Evolutionary conservation across 35 echinoderm and acorn worm genomes (phyloP).

Genomic region (Patiria miniata): DNA sequence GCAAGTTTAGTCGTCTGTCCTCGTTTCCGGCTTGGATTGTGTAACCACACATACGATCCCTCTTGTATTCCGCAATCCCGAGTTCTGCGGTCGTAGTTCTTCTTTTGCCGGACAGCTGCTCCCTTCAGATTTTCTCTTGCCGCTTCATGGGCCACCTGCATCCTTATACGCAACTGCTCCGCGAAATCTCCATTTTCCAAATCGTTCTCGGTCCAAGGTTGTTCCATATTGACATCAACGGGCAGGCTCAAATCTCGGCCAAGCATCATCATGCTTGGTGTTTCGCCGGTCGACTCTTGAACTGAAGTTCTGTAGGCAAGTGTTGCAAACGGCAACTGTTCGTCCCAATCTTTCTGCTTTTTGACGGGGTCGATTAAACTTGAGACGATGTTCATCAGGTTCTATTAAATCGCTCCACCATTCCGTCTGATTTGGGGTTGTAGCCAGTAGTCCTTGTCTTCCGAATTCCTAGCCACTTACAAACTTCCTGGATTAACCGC

Average conservation of each 20-base stretch:
- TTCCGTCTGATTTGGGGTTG: constrained; percentile 41
- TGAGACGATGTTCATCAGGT: constrained; percentile 52
- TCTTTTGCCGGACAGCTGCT: background rate
- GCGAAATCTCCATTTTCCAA: constrained; percentile 23
- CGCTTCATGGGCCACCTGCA: background rate
- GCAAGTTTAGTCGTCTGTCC: constrained; percentile 47
- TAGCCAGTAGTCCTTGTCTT: constrained; percentile 53
- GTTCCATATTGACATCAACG: constrained; percentile 36
- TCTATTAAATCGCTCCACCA: constrained; percentile 59
- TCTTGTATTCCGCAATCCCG: too few relatives aligned
- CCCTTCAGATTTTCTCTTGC: constrained; percentile 21
- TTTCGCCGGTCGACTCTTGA: too few relatives aligned
- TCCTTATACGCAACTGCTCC: background rate
- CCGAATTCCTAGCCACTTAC: constrained; percentile 16
- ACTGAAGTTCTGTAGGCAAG: constrained; percentile 39
- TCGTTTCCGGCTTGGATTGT: background rate
- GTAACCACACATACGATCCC: too few relatives aligned
- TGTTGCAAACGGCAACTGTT: constrained; percentile 37
- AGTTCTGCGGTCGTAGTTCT: too few relatives aligned
- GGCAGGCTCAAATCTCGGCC: constrained; percentile 48
- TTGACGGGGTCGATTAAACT: constrained; percentile 40
- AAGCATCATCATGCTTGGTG: too few relatives aligned
- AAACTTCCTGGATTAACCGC: constrained; percentile 26
- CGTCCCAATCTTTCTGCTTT: constrained; percentile 41
- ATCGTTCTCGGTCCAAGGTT: background rate